Evolutionary conservation across 2,888 invertebrate genomes (phyloP).

Genomic region (Dendrolimus houi): DNA sequence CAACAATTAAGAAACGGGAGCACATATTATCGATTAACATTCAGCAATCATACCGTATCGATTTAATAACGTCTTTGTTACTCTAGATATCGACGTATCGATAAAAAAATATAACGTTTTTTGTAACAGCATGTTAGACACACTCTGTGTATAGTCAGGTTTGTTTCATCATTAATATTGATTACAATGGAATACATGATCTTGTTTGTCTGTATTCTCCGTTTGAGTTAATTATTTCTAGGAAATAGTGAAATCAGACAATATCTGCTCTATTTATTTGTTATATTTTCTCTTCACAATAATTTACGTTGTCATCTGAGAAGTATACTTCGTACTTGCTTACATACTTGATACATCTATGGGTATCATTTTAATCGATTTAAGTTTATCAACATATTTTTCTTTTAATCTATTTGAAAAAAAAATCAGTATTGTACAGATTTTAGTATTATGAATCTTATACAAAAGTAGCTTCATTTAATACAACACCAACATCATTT

Average conservation of each 20-base stretch:
- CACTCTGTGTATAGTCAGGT: background rate
- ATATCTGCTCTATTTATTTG: background rate
- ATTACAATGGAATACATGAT: slow-evolving; percentile 6
- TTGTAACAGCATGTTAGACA: too few species aligned
- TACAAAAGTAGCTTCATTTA: too few species aligned
- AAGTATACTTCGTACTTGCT: too few species aligned
- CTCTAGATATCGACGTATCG: background rate
- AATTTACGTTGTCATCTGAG: too few species aligned
- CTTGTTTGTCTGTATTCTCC: background rate
- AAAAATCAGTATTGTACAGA: too few species aligned
- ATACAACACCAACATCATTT: too few species aligned
- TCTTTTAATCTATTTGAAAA: too few species aligned
- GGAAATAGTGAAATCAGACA: background rate
- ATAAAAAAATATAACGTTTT: background rate
- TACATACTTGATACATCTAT: too few species aligned
- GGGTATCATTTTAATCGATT: too few species aligned
- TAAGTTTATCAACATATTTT: too few species aligned
- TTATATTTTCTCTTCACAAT: too few species aligned
- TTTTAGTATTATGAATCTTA: too few species aligned
- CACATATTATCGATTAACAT: background rate
- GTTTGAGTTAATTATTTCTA: background rate
- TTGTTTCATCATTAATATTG: slow-evolving; percentile 5
- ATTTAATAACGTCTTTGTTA: background rate
- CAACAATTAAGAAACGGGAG: background rate
- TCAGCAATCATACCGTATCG: background rate